phyloP scores from a whole-genome alignment of 1,140 invertebrate species.

The Propsilocerus akamusi region DNA sequence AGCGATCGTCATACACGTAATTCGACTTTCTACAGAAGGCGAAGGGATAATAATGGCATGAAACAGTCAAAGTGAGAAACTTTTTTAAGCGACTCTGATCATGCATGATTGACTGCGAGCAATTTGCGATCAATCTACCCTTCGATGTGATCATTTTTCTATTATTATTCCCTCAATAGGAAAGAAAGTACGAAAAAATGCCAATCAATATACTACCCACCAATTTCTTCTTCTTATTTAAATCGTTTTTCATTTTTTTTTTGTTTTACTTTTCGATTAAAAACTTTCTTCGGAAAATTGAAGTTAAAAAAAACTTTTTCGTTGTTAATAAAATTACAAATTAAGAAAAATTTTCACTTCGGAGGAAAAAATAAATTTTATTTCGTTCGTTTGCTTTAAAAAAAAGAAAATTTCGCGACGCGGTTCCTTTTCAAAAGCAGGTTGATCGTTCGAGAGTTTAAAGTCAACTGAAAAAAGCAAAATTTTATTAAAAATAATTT shows the following conservation, averaged over 20 bases:
- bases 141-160: background rate
- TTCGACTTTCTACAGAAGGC: no score
- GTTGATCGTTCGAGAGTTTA: slow-evolving; percentile 1
- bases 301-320: background rate
- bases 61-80: background rate
- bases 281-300: no score
- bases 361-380: background rate
- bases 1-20: no score
- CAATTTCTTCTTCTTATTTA: background rate
- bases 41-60: background rate
- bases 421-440: background rate
- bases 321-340: background rate
- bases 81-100: no score
- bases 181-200: background rate
- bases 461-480: background rate
- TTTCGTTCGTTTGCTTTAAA: background rate
- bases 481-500: no score
- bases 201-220: background rate
- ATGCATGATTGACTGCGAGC: no score
- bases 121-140: background rate
- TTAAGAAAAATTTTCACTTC: no score
- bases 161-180: background rate
- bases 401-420: background rate
- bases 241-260: background rate
- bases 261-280: background rate